Percentiles rank a stretch among this genome's conserved stretches.
Evolutionary conservation across 2,113 vertebrate species (phyloP).

Genomic region (Silurus asotus): DNA sequence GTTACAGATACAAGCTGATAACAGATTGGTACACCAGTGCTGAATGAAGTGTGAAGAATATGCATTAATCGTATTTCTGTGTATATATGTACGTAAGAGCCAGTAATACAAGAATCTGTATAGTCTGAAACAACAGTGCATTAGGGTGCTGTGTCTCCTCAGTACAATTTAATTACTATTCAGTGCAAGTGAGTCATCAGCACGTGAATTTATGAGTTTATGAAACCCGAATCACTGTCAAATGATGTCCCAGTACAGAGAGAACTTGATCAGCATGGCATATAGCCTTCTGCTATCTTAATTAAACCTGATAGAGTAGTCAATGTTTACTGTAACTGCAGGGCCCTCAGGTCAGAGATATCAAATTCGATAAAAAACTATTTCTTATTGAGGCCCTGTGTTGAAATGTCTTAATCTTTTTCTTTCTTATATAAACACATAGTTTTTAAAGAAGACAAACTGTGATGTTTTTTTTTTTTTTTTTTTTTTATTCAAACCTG

Average conservation of each 20-base stretch:
- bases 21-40: not conserved
- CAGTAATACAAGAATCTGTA: not conserved
- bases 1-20: not conserved
- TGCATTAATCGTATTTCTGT: not conserved
- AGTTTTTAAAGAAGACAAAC: slow-evolving; percentile 64
- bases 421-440: slow-evolving; percentile 58
- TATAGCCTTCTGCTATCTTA: slow-evolving; percentile 47
- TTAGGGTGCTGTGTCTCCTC: slow-evolving; percentile 12
- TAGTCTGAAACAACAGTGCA: not conserved
- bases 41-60: not conserved
- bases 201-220: slow-evolving; percentile 6
- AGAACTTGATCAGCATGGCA: slow-evolving; percentile 31
- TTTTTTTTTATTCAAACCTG: slow-evolving; percentile 41
- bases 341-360: slow-evolving; percentile 70
- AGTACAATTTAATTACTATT: not conserved
- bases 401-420: slow-evolving; percentile 74
- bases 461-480: slow-evolving; percentile 65
- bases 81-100: not conserved
- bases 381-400: slow-evolving; percentile 70
- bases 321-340: slow-evolving; percentile 57
- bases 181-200: not conserved
- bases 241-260: slow-evolving; percentile 32
- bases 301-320: slow-evolving; percentile 53
- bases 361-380: slow-evolving; percentile 63
- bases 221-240: slow-evolving; percentile 20